Percentiles rank a stretch among this genome's conserved stretches.
These are phyloP conservation scores for Lamellibrachia luymesi DNA, from an alignment of 1,140 invertebrate genomes.

Conservation along the genomic window DNA sequence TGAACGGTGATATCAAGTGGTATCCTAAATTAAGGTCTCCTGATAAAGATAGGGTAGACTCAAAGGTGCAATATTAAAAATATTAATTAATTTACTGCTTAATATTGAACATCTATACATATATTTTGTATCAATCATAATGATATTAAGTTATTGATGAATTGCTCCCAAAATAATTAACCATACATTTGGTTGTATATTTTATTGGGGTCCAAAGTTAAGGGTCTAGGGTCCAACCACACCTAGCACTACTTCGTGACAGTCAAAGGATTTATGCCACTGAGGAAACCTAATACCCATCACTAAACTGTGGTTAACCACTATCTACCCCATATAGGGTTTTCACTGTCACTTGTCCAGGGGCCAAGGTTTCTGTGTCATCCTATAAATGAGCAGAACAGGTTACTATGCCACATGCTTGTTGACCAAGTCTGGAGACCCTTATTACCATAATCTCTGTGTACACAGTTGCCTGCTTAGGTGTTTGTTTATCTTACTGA, in stretches of 20 bases:
- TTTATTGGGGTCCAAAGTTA: not conserved
- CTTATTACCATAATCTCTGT: not conserved
- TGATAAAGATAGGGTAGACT: not conserved
- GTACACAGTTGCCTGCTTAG: not conserved
- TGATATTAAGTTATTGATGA: no score
- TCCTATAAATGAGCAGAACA: not conserved
- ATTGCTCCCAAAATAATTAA: not conserved
- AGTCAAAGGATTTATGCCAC: not conserved
- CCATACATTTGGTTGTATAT: not conserved
- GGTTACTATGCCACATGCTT: not conserved
- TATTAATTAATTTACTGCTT: not conserved
- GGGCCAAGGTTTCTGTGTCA: not conserved
- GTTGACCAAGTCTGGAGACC: not conserved
- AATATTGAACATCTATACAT: not conserved
- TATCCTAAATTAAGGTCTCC: not conserved
- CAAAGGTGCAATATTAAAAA: not conserved
- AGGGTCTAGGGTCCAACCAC: not conserved
- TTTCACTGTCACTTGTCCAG: not conserved
- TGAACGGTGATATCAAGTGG: not conserved
- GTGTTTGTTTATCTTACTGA: not conserved
- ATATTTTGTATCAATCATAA: not conserved
- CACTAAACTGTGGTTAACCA: not conserved
- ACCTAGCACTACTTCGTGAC: not conserved
- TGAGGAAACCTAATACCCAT: not conserved
- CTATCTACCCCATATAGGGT: not conserved